These are phyloP conservation scores for Micropoecilia bifurca DNA, from an alignment of 2,797 vertebrate species.

Conservation along the genomic window DNA sequence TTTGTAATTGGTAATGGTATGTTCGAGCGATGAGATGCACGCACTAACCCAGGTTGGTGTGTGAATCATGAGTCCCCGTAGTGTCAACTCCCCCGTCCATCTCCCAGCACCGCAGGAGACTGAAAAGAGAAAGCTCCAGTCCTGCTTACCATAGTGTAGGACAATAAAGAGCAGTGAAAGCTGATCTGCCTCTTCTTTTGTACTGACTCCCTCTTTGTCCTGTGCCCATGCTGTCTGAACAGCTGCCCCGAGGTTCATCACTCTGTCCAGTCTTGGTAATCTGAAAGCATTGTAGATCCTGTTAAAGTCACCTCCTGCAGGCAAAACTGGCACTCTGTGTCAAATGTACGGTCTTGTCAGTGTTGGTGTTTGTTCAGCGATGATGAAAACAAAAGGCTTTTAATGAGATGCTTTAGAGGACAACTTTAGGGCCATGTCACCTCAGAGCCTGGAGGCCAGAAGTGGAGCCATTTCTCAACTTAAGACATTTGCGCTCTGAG, in stretches of 20 bases:
- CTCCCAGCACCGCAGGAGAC: constrained; percentile 49
- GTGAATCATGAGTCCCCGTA: constrained; percentile 37
- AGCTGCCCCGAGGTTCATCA: constrained; percentile 61
- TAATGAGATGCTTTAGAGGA: constrained; percentile 32
- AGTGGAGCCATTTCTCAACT: constrained; percentile 42
- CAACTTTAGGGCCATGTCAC: constrained; percentile 42
- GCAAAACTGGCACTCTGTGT: constrained; percentile 36
- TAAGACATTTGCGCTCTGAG: constrained; percentile 35
- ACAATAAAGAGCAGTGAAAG: constrained; percentile 71
- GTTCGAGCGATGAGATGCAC: constrained; percentile 62
- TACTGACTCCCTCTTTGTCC: constrained; percentile 58
- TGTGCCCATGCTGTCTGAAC: constrained; percentile 45
- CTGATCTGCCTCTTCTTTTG: constrained; percentile 64
- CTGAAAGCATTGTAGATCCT: constrained; percentile 36
- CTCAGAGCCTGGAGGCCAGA: constrained; percentile 27
- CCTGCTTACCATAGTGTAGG: constrained; percentile 47
- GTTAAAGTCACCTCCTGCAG: constrained; percentile 21
- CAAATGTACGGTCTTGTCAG: constrained; percentile 48
- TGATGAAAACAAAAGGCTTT: constrained; percentile 34
- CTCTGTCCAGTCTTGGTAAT: constrained; percentile 45
- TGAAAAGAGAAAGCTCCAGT: constrained; percentile 53
- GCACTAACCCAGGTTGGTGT: constrained; percentile 49
- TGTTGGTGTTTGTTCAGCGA: constrained; percentile 21
- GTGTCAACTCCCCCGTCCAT: constrained; percentile 22
- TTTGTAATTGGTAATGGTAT: constrained; percentile 72